Evolutionary conservation across 2,888 invertebrate genomes (phyloP).

Genomic region (Oegoconia quadripuncta): DNA sequence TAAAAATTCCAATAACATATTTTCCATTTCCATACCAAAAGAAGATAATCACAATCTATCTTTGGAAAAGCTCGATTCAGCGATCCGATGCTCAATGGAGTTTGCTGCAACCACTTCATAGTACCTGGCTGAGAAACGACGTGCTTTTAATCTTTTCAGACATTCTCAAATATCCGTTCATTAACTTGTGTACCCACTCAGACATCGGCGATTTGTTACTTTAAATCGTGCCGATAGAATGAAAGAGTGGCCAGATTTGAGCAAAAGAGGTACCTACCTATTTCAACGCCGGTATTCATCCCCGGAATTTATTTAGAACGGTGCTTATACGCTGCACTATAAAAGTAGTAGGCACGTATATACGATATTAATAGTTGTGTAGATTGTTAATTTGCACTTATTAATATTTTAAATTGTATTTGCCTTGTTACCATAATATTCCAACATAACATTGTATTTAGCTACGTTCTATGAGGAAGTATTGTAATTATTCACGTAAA

Average conservation of each 20-base stretch:
- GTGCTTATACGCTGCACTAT: background rate
- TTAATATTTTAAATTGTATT: no score
- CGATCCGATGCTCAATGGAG: slow-evolving; percentile 34
- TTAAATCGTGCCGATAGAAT: slow-evolving; percentile 63
- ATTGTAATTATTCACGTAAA: no score
- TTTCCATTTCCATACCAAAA: background rate
- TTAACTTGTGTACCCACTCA: slow-evolving; percentile 73
- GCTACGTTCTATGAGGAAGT: no score
- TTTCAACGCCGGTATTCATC: slow-evolving; percentile 39
- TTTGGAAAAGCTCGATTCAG: slow-evolving; percentile 40
- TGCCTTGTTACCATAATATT: no score
- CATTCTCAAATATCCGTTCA: slow-evolving; percentile 70
- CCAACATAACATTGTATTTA: no score
- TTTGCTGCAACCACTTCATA: slow-evolving; percentile 41
- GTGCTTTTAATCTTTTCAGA: slow-evolving; percentile 71
- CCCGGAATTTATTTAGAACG: slow-evolving; percentile 26
- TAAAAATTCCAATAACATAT: no score
- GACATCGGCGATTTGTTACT: slow-evolving; percentile 70
- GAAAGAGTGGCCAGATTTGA: slow-evolving; percentile 53
- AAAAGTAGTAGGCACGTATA: slow-evolving; percentile 1
- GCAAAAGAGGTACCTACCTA: slow-evolving; percentile 34
- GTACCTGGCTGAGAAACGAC: slow-evolving; percentile 58
- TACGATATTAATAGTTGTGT: no score
- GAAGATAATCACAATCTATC: slow-evolving; percentile 13
- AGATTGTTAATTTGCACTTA: no score